Evolutionary conservation across 2,797 vertebrate genomes (phyloP).

Genomic region (Smutsia temminckii): DNA sequence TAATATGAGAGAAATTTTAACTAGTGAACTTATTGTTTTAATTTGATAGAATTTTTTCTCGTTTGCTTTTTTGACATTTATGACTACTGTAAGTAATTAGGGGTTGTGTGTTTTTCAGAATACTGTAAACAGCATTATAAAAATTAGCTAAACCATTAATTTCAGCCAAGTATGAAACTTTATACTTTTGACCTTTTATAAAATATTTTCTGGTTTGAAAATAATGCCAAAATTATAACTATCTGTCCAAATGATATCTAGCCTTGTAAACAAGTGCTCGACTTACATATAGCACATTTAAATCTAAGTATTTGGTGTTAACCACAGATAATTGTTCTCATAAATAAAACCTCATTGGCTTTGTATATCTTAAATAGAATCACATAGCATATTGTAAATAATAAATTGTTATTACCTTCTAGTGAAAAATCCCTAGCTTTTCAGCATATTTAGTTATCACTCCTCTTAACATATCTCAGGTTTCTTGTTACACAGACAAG

Average conservation of each 20-base stretch:
- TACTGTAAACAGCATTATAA: constrained; percentile 79
- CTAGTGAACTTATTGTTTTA: constrained; percentile 82
- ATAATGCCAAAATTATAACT: constrained; percentile 75
- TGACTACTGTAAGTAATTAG: constrained; percentile 80
- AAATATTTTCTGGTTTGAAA: constrained; percentile 73
- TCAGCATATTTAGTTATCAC: constrained; percentile 62
- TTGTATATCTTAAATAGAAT: constrained; percentile 72
- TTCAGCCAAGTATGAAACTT: constrained; percentile 75
- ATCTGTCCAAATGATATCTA: constrained; percentile 67
- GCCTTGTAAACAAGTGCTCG: constrained; percentile 76
- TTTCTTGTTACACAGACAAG: constrained; percentile 2
- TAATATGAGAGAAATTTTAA: constrained; percentile 80
- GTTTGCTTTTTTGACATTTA: constrained; percentile 83
- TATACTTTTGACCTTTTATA: constrained; percentile 82
- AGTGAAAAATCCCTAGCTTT: constrained; percentile 65
- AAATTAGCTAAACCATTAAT: constrained; percentile 79
- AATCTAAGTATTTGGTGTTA: constrained; percentile 73
- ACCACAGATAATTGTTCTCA: constrained; percentile 72
- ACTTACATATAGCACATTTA: constrained; percentile 77
- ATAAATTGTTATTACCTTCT: constrained; percentile 70
- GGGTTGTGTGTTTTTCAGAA: constrained; percentile 72
- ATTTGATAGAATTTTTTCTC: constrained; percentile 80
- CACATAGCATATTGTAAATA: constrained; percentile 61
- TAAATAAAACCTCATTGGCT: constrained; percentile 76
- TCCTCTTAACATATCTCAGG: constrained; percentile 51